Evolutionary conservation across 1,140 invertebrate species (phyloP), one percentile per base, ranked within the genome.

Genomic region (Anastrepha obliqua): DNA sequence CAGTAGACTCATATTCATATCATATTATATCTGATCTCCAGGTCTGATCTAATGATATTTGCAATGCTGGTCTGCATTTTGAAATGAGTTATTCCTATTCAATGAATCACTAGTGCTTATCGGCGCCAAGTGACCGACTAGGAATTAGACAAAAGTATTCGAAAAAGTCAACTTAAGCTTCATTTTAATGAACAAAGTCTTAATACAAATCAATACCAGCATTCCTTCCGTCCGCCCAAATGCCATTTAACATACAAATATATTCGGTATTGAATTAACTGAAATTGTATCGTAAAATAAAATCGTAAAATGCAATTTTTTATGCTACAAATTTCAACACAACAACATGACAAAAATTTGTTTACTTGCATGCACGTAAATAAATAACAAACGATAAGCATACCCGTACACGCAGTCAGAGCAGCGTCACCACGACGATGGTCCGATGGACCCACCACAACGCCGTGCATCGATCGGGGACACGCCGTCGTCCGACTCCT

Each of bases 291-390:
- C 67, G 67, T 74, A 7, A 74, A 74, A 74, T 44, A 74, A 47
- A 74, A 47, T 74, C 67, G 67, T 74, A 74, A 74, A 74, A 74
- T 74, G 67, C 67, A 42, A 74, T 74, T 74, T 74, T 74, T 74
- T 74, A 74, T 74, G 67, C 44, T 74, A 74, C 67, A 74, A 74
- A 74, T 74, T 74, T 74, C 67, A 74, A 74, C 67, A 74, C 67
- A 74, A 74, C 67, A 74, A 74, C 67, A 74, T 74, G 67, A 74
- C 67, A 47, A 74, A 74, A 74, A 74, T 74, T 74, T 74, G 67
- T 74, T 74, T 74, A 74, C 67, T 74, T 74, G 39, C 67, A 74
- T 44, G 39, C 67, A 44, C 67, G 67, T 74, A 74, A 74, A 74
- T 74, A 74, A 74, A 74, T 74, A 74, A 74, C 67, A 74, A 74